Percentiles rank a stretch among this genome's conserved stretches.
Conservation (phyloP, 2,888 invertebrate species). For the Troides aeacus region DNA sequence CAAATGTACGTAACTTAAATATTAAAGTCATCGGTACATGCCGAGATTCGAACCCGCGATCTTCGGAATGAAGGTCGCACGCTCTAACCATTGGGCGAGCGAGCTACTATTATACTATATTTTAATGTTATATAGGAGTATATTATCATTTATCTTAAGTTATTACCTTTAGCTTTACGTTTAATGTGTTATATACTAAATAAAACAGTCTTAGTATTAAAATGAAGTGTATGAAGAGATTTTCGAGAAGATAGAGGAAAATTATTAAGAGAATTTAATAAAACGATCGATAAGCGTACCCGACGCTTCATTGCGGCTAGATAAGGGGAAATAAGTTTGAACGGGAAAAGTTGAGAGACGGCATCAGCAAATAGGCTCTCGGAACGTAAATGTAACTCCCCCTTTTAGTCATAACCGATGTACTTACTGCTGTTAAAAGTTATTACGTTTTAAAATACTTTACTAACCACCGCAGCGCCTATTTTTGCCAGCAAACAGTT, state of each 20-base stretch:
- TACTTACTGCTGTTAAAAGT: background rate
- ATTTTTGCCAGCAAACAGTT: too few relatives aligned
- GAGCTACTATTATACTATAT: too few relatives aligned
- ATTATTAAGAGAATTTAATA: slow-evolving; percentile 20
- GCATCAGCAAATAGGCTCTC: slow-evolving; percentile 27
- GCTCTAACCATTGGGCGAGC: too few relatives aligned
- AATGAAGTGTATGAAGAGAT: background rate
- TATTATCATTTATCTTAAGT: too few relatives aligned
- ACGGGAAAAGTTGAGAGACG: slow-evolving; percentile 70
- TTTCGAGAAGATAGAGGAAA: background rate
- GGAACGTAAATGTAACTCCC: slow-evolving; percentile 33
- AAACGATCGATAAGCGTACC: slow-evolving; percentile 11
- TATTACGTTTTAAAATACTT: background rate
- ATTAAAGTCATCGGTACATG: too few relatives aligned
- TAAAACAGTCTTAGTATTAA: background rate
- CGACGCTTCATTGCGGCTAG: slow-evolving; percentile 4
- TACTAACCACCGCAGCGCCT: too few relatives aligned
- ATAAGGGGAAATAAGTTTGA: slow-evolving; percentile 68
- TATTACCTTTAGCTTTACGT: too few relatives aligned
- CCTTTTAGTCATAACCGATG: slow-evolving; percentile 34
- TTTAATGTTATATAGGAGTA: too few relatives aligned
- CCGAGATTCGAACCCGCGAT: too few relatives aligned
- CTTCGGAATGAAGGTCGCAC: too few relatives aligned
- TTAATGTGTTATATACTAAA: background rate
- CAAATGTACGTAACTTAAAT: too few relatives aligned